These are phyloP conservation scores for Eupithecia insigniata DNA, from an alignment of 2,888 invertebrate species.

Conservation along the genomic window DNA sequence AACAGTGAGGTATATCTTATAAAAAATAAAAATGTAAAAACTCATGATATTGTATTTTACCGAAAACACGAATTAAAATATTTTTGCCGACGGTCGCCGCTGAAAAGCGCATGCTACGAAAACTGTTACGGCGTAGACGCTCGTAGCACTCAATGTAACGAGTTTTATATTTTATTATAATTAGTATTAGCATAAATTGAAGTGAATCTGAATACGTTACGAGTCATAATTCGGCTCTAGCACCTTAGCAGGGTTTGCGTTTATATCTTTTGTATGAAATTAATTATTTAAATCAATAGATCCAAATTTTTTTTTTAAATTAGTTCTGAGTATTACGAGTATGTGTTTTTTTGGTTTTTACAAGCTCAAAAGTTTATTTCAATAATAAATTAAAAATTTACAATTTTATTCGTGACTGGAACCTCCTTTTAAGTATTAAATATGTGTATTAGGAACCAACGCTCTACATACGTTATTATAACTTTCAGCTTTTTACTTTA, in stretches of 20 bases:
- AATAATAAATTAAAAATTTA: no score
- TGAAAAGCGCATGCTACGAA: not conserved
- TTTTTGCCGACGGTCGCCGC: not conserved
- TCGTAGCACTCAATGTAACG: not conserved
- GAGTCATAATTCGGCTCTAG: not conserved
- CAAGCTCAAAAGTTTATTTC: no score
- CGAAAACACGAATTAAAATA: not conserved
- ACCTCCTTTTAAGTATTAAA: no score
- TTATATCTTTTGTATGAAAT: conserved; percentile 12
- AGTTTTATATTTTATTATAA: not conserved
- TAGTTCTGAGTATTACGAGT: no score
- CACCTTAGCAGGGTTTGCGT: conserved; percentile 13
- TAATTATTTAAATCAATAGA: not conserved
- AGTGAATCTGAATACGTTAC: not conserved
- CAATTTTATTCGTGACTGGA: no score
- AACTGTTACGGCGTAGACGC: not conserved
- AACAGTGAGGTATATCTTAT: no score
- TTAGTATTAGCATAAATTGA: no score
- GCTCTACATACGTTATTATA: no score
- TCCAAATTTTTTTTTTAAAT: no score
- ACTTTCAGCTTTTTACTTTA: no score
- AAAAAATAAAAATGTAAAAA: not conserved
- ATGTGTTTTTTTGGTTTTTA: no score
- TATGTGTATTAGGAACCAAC: no score
- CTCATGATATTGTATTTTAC: not conserved